A percentile compares a stretch with the other conserved stretches of the same genome.
phyloP scores from a whole-genome alignment of 2,113 vertebrate genomes.

The Gorsachius goisagi region DNA sequence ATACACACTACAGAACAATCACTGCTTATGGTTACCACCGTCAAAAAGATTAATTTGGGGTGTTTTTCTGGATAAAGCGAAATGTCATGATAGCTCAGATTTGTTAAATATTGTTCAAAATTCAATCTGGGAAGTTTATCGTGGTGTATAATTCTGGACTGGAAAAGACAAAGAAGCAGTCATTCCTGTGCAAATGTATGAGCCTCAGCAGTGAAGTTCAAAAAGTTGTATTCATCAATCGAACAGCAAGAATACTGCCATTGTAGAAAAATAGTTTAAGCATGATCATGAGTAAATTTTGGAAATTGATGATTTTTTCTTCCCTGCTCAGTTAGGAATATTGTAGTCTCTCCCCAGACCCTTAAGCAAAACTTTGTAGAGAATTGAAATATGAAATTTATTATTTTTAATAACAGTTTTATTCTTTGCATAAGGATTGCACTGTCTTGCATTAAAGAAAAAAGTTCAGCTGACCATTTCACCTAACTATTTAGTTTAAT shows the following conservation, averaged over 20 bases:
- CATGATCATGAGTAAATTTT: background rate
- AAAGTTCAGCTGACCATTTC: background rate
- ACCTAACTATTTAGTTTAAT: background rate
- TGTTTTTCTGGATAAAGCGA: background rate
- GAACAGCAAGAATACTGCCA: background rate
- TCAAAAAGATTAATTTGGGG: background rate
- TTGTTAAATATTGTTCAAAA: background rate
- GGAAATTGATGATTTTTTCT: background rate
- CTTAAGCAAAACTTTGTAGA: background rate
- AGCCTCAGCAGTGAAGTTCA: background rate
- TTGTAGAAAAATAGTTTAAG: background rate
- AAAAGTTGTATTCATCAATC: background rate
- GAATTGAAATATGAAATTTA: background rate
- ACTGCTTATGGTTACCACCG: too few species aligned
- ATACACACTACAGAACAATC: too few species aligned
- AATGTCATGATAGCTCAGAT: rapidly evolving
- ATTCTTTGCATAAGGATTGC: background rate
- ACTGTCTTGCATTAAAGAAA: background rate
- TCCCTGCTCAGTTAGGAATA: background rate
- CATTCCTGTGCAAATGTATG: background rate
- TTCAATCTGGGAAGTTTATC: background rate
- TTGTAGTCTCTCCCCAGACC: background rate
- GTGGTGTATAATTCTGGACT: background rate
- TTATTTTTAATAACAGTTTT: background rate
- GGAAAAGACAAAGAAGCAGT: background rate